A percentile compares a stretch with the other conserved stretches of the same genome.
Evolutionary conservation across 1,140 invertebrate genomes (phyloP).

Genomic region (Melipona quadrifasciata): DNA sequence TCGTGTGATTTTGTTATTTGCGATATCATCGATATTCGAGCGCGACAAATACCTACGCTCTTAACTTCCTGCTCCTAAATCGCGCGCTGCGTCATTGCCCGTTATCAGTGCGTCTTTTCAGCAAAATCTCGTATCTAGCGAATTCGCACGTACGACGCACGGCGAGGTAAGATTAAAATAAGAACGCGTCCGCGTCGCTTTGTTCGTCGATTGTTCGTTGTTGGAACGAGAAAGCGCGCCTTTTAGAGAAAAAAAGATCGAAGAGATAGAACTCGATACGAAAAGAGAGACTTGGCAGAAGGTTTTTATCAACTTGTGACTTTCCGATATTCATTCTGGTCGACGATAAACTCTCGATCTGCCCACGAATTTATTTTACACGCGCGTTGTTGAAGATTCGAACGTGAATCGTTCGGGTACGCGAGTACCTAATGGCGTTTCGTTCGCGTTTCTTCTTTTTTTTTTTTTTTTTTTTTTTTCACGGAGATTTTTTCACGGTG

Average conservation of each 20-base stretch:
- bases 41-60: slow-evolving; percentile 37
- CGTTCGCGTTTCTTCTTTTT: too few species aligned
- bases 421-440: too few species aligned
- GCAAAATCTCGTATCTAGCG: slow-evolving; percentile 56
- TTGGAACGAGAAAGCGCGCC: not conserved
- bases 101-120: slow-evolving; percentile 42
- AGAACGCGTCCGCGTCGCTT: slow-evolving; percentile 14
- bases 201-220: not conserved
- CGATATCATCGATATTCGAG: slow-evolving; percentile 54
- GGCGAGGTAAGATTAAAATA: slow-evolving; percentile 43
- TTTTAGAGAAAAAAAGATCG: not conserved
- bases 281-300: not conserved
- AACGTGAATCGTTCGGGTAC: too few species aligned
- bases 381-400: too few species aligned
- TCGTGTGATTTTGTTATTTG: slow-evolving; percentile 47
- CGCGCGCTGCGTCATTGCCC: not conserved
- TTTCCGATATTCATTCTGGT: not conserved
- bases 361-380: not conserved
- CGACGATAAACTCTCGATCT: not conserved
- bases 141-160: slow-evolving; percentile 25
- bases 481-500: not conserved
- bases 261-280: fast-evolving
- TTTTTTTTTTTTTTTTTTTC: too few species aligned
- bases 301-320: not conserved
- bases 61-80: slow-evolving; percentile 11